Percentiles rank a stretch among this genome's conserved stretches.
Conservation (phyloP, 2,888 invertebrate genomes). For the Galeopsomyia nigrocyanea region DNA sequence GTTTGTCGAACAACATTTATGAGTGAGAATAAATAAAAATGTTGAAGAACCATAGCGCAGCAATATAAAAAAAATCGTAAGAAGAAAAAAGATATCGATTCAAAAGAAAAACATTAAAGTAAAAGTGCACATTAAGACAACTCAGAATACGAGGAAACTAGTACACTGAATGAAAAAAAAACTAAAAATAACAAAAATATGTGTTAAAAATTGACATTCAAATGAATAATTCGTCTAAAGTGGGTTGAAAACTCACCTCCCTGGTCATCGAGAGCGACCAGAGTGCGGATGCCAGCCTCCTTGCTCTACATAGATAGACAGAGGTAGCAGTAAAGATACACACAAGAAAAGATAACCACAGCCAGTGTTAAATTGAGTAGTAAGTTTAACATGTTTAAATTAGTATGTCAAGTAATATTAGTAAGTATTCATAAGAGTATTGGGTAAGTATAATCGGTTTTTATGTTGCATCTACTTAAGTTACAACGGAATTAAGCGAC, state of each 20-base stretch:
- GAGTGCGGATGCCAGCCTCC: conserved; percentile 99
- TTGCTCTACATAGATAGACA: conserved; percentile 86
- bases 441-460: conserved; percentile 49
- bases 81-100: too few relatives aligned
- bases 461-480: too few relatives aligned
- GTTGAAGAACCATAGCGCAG: too few relatives aligned
- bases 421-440: conserved; percentile 48
- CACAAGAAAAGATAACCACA: conserved; percentile 63
- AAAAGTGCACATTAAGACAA: too few relatives aligned
- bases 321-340: conserved; percentile 73
- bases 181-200: too few relatives aligned
- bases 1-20: too few relatives aligned
- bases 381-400: conserved; percentile 52
- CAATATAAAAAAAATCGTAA: too few relatives aligned
- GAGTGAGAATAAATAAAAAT: too few relatives aligned
- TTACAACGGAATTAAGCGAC: too few relatives aligned
- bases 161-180: too few relatives aligned
- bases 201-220: not conserved
- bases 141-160: too few relatives aligned
- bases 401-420: conserved; percentile 56
- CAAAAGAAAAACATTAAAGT: too few relatives aligned
- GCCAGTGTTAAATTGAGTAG: conserved; percentile 67
- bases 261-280: conserved; percentile 99
- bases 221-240: conserved; percentile 42
- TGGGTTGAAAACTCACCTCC: conserved; percentile 89